These are phyloP conservation scores for Tylochromis polylepis DNA, from an alignment of 2,113 vertebrate genomes.

Conservation along the genomic window DNA sequence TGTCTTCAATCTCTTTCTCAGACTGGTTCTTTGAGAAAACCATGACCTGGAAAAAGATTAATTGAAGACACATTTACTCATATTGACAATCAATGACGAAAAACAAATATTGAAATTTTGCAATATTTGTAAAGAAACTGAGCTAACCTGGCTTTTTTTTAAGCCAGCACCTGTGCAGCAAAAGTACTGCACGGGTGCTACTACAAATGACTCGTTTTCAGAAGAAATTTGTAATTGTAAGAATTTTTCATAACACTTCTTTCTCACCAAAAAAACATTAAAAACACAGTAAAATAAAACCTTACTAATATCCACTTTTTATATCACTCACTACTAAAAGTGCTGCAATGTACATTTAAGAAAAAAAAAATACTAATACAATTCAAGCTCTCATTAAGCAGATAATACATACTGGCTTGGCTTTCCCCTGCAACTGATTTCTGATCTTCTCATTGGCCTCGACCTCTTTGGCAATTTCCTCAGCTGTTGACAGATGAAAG, in stretches of 20 bases:
- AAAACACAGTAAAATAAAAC: neutral
- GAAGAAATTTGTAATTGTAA: neutral
- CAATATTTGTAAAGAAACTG: neutral
- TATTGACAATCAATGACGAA: neutral
- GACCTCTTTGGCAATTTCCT: constrained; percentile 86
- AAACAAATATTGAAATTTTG: neutral
- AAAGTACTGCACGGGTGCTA: neutral
- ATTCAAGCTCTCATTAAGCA: neutral
- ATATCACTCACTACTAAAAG: neutral
- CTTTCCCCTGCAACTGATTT: constrained; percentile 71
- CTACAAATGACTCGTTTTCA: neutral
- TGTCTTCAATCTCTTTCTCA: constrained; percentile 85
- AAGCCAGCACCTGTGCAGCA: neutral
- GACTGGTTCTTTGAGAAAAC: constrained; percentile 87
- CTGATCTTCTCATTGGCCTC: constrained; percentile 84
- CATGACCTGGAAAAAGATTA: constrained; percentile 76
- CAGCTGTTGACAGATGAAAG: constrained; percentile 74
- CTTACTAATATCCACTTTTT: neutral
- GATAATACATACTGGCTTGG: constrained; percentile 63
- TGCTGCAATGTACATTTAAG: neutral
- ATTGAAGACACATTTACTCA: neutral
- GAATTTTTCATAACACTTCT: neutral
- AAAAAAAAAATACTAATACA: neutral
- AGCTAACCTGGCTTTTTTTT: neutral
- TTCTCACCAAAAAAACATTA: neutral